A percentile compares a stretch with the other conserved stretches of the same genome.
Conservation (phyloP, 2,113 vertebrate species). For the Amia ocellicauda region DNA sequence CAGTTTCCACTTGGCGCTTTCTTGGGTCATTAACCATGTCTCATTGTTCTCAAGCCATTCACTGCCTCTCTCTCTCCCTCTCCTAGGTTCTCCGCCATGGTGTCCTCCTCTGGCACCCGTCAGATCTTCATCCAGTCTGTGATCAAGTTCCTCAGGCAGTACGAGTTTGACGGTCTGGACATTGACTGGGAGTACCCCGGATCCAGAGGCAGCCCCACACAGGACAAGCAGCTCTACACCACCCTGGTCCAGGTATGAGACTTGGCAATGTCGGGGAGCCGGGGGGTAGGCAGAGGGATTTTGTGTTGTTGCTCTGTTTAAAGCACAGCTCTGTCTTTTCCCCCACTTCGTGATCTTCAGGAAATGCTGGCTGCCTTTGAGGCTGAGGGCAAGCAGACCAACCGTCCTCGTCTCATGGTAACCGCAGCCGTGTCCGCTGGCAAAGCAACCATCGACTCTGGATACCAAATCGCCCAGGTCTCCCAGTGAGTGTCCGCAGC, state of each 20-base stretch:
- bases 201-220: constrained; percentile 51
- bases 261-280: neutral
- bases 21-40: no score
- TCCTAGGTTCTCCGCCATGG: constrained; percentile 55
- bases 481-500: constrained; percentile 53
- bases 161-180: constrained; percentile 60
- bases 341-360: constrained; percentile 32
- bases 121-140: constrained; percentile 57
- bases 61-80: neutral
- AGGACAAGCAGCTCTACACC: constrained; percentile 54
- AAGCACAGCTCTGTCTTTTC: neutral
- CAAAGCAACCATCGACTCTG: constrained; percentile 59
- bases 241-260: constrained; percentile 47
- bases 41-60: no score
- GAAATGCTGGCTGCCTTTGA: constrained; percentile 68
- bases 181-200: constrained; percentile 65
- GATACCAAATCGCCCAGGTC: constrained; percentile 64
- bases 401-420: constrained; percentile 64
- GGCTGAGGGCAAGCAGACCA: constrained; percentile 56
- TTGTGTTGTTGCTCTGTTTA: neutral
- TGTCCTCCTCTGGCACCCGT: constrained; percentile 43
- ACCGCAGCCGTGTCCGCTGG: constrained; percentile 65
- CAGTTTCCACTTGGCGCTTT: no score
- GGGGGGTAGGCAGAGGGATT: no score
- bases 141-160: constrained; percentile 50